Percentiles rank a stretch among this genome's conserved stretches.
phyloP scores from a whole-genome alignment of 2,888 invertebrate genomes.

The Cistogaster globosa region DNA sequence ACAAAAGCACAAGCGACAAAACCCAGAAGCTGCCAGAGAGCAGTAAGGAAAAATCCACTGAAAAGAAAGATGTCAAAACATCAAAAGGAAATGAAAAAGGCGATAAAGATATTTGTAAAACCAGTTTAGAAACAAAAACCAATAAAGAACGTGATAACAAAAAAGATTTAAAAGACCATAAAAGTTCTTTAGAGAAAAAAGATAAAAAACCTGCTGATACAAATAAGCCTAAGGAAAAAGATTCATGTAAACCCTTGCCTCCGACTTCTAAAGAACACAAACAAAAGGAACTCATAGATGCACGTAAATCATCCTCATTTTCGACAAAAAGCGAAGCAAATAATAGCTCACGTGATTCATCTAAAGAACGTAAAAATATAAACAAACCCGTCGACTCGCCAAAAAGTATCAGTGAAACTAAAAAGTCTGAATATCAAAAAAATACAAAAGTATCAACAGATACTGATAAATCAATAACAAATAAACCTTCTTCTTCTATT shows the following conservation, averaged over 20 bases:
- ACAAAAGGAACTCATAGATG: background rate
- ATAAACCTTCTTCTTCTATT: background rate
- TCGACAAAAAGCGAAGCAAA: background rate
- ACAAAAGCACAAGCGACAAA: slow-evolving; percentile 12
- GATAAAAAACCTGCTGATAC: slow-evolving; percentile 7
- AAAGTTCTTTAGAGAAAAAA: slow-evolving; percentile 26
- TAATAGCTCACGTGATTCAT: slow-evolving; percentile 24
- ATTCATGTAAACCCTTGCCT: background rate
- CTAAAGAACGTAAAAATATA: slow-evolving; percentile 41
- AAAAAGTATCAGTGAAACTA: slow-evolving; percentile 10
- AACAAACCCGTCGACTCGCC: slow-evolving; percentile 5
- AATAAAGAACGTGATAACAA: slow-evolving; percentile 4
- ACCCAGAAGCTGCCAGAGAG: background rate
- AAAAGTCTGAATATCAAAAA: slow-evolving; percentile 15
- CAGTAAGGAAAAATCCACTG: slow-evolving; percentile 7
- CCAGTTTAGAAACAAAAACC: background rate
- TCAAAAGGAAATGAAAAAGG: background rate
- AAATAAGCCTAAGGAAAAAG: slow-evolving; percentile 11
- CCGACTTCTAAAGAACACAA: background rate
- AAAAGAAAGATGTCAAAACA: slow-evolving; percentile 28
- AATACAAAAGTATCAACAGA: slow-evolving; percentile 10
- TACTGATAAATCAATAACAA: slow-evolving; percentile 14
- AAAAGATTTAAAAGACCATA: slow-evolving; percentile 11
- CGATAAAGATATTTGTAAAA: slow-evolving; percentile 1
- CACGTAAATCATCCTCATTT: background rate